Evolutionary conservation across 2,113 vertebrate genomes (phyloP).

Genomic region (Indicator maculatus): DNA sequence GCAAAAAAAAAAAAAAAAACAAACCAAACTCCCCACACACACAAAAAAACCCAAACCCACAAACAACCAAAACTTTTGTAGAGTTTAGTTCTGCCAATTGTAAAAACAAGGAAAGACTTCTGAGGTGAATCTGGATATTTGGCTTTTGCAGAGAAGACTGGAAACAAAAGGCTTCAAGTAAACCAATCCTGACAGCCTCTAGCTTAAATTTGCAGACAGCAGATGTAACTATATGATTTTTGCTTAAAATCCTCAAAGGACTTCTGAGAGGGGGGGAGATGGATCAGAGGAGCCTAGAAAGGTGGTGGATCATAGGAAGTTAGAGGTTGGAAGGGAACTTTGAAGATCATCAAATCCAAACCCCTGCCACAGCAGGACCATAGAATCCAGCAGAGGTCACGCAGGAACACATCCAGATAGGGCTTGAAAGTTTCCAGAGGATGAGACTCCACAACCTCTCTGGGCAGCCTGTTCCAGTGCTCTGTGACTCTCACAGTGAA

Average conservation of each 20-base stretch:
- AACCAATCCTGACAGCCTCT: background rate
- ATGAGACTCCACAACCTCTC: too few relatives aligned
- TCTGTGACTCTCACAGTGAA: too few relatives aligned
- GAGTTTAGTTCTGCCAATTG: background rate
- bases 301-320: too few relatives aligned
- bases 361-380: too few relatives aligned
- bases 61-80: background rate
- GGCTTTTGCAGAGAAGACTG: background rate
- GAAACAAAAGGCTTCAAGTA: background rate
- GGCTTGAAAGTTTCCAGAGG: too few relatives aligned
- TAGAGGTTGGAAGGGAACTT: too few relatives aligned
- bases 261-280: background rate
- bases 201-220: background rate
- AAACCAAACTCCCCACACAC: too few relatives aligned
- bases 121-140: background rate
- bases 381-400: too few relatives aligned
- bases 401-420: too few relatives aligned
- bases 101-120: background rate
- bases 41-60: background rate
- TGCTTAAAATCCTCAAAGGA: background rate
- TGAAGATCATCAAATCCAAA: too few relatives aligned
- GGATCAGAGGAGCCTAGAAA: background rate
- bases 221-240: background rate
- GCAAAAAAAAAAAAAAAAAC: background rate
- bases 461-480: too few relatives aligned